Conservation (phyloP, 2,888 invertebrate species). For the Ceramica pisi region DNA sequence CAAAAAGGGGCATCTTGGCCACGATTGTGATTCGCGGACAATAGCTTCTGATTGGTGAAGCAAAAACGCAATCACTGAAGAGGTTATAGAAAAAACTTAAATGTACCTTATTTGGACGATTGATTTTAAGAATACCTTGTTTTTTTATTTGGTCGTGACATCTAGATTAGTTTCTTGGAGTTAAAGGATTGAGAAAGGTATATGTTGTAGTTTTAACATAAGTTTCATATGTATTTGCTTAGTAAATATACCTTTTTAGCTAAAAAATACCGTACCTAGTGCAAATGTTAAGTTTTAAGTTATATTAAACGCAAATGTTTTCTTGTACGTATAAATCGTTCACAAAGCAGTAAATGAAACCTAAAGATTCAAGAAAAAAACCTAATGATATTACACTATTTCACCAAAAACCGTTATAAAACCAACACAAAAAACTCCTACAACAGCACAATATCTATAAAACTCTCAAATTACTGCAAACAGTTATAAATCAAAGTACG, state of each 20-base stretch:
- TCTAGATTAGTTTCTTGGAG: conserved; percentile 44
- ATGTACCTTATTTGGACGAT: conserved; percentile 45
- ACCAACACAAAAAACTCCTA: conserved; percentile 78
- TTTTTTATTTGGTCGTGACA: conserved; percentile 53
- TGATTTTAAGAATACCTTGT: conserved; percentile 41
- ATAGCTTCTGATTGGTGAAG: conserved; percentile 83
- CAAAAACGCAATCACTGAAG: conserved; percentile 74
- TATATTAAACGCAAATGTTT: too few relatives aligned
- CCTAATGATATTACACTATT: conserved; percentile 68
- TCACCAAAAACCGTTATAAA: conserved; percentile 82
- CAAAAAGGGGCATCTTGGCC: conserved; percentile 80
- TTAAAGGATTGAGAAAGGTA: conserved; percentile 36
- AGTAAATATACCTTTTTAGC: not conserved
- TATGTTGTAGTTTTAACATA: not conserved
- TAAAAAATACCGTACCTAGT: too few relatives aligned
- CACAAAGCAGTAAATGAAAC: conserved; percentile 6
- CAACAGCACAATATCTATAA: conserved; percentile 83
- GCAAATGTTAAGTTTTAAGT: too few relatives aligned
- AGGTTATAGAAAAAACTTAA: conserved; percentile 51
- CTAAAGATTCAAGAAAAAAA: conserved; percentile 53
- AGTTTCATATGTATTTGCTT: not conserved
- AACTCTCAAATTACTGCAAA: conserved; percentile 90
- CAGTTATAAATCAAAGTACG: conserved; percentile 88
- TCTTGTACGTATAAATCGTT: not conserved
- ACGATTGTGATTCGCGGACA: conserved; percentile 80